Percentiles rank a stretch among this genome's conserved stretches.
Conservation (phyloP, 2,797 vertebrate genomes). For the Pangasius krempfi region DNA sequence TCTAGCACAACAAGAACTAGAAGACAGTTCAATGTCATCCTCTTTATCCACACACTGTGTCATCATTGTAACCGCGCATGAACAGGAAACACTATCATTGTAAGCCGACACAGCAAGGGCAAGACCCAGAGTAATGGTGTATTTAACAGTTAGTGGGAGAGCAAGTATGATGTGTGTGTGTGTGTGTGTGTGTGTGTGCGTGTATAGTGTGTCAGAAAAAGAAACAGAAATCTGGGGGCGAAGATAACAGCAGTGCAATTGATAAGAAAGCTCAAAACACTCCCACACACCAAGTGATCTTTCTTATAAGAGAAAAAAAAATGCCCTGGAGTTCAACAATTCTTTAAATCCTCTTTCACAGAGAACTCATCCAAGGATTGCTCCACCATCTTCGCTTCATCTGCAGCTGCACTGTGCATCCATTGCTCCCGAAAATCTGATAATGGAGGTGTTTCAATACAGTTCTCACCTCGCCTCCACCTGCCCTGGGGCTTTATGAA, state of each 20-base stretch:
- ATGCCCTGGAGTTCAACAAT: constrained; percentile 17
- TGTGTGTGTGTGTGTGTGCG: constrained; percentile 36
- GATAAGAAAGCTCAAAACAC: constrained; percentile 30
- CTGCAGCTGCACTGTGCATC: constrained; percentile 10
- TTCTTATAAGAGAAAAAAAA: constrained; percentile 9
- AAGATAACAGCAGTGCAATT: constrained; percentile 31
- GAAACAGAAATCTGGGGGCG: constrained; percentile 24
- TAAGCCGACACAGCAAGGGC: constrained; percentile 15
- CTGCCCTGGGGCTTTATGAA: constrained; percentile 31
- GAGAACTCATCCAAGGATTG: constrained; percentile 13
- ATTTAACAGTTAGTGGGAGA: constrained; percentile 35
- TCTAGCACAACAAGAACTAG: neutral
- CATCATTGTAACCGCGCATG: neutral
- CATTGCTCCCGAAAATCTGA: constrained; percentile 2
- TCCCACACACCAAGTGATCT: neutral
- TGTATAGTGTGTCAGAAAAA: constrained; percentile 46
- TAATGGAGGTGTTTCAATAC: constrained; percentile 6
- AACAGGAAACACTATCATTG: constrained; percentile 6
- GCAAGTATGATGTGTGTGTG: constrained; percentile 17
- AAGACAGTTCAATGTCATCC: constrained; percentile 9
- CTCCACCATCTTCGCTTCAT: neutral
- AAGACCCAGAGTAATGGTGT: constrained; percentile 34
- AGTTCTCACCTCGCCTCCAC: constrained; percentile 27
- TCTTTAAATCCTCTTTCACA: constrained; percentile 25
- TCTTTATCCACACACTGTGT: constrained; percentile 18